Percentiles rank a stretch among this genome's conserved stretches.
Conservation (phyloP, 2,797 vertebrate species). For the Poecilia velifera region DNA sequence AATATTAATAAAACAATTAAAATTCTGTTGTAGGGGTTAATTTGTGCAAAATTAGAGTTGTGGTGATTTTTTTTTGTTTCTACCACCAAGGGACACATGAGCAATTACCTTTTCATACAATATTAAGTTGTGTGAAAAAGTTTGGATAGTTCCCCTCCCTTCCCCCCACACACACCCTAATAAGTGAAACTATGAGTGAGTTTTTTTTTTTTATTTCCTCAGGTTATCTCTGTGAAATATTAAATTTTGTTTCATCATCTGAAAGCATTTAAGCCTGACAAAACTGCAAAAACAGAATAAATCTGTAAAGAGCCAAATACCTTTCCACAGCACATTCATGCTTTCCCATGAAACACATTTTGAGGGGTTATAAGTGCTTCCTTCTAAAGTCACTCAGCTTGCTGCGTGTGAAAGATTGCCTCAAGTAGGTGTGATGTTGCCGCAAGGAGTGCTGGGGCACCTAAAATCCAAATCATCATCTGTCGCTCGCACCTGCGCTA, state of each 20-base stretch:
- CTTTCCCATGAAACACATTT: slow-evolving; percentile 23
- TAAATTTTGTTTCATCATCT: not conserved
- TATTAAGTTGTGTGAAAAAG: too few relatives aligned
- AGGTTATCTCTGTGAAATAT: not conserved
- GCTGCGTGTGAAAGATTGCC: slow-evolving; percentile 27
- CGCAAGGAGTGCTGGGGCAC: slow-evolving; percentile 14
- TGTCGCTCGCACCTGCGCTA: slow-evolving; percentile 30
- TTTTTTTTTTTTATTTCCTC: not conserved
- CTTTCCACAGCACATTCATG: not conserved
- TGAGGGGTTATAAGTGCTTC: slow-evolving; percentile 28
- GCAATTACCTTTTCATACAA: too few relatives aligned
- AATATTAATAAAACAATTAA: too few relatives aligned
- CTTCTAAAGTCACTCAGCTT: slow-evolving; percentile 30
- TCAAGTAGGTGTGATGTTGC: slow-evolving; percentile 35
- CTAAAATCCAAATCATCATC: slow-evolving; percentile 33
- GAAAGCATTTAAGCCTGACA: not conserved
- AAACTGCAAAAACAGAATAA: not conserved
- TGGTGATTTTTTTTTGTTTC: too few relatives aligned
- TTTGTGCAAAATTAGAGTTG: too few relatives aligned
- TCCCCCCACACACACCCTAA: too few relatives aligned
- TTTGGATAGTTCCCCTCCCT: too few relatives aligned
- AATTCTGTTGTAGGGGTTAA: too few relatives aligned
- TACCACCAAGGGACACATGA: too few relatives aligned
- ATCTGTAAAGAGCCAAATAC: not conserved
- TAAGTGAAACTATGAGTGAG: not conserved